A percentile compares a stretch with the other conserved stretches of the same genome.
These are phyloP conservation scores for Amphiprion percula DNA, from an alignment of 2,113 vertebrate genomes.

Conservation along the genomic window DNA sequence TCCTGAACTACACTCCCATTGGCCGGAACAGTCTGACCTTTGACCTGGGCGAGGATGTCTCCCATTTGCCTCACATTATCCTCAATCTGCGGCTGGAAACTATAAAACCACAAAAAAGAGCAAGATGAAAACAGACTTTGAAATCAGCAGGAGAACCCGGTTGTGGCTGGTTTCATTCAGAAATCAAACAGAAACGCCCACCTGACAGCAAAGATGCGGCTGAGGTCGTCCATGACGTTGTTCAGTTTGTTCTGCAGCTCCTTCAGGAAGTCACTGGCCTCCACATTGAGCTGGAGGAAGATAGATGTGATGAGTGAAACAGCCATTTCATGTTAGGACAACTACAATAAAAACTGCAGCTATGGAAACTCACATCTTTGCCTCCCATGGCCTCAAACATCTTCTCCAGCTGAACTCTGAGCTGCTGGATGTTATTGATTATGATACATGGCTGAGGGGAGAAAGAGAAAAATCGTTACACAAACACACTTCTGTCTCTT, in stretches of 20 bases:
- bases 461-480: conserved; percentile 43
- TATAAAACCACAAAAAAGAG: conserved; percentile 57
- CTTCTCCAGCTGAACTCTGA: conserved; percentile 96
- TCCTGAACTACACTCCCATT: conserved; percentile 96
- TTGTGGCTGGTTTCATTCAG: not conserved
- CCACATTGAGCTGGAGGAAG: conserved; percentile 89
- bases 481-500: conserved; percentile 11
- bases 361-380: conserved; percentile 87
- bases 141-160: not conserved
- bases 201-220: conserved; percentile 95
- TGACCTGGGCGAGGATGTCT: conserved; percentile 95
- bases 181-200: conserved; percentile 58
- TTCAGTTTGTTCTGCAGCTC: conserved; percentile 98
- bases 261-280: conserved; percentile 96
- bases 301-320: conserved; percentile 14
- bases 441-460: conserved; percentile 92
- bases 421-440: conserved; percentile 99
- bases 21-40: conserved; percentile 94
- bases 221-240: conserved; percentile 95
- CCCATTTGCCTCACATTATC: conserved; percentile 98
- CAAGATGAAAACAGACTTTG: not conserved
- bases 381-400: conserved; percentile 99
- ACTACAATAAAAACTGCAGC: not conserved
- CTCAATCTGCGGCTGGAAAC: conserved; percentile 97
- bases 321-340: not conserved